Base-by-base conservation (phyloP, 2,888 invertebrate genomes). In the Camptogramma bilineatum region DNA sequence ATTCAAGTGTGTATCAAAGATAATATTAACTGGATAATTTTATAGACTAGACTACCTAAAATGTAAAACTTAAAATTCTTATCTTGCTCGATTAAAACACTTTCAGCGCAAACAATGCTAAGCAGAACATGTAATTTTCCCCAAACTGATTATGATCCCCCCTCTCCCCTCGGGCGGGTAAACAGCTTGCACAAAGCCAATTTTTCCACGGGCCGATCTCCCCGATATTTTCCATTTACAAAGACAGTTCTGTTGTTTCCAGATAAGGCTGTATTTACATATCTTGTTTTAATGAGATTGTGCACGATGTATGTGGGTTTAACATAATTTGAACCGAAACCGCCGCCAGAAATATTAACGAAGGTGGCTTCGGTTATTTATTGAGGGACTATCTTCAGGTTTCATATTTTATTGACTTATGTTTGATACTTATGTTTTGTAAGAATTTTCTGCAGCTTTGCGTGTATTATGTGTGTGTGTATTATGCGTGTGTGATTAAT, bases 181-280 rank as follows among this genome's bases (percentile, higher is more conserved):
- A 62, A 55, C 62, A 58, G 48, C 42, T 42, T 46, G 55, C 55
- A 51, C 28, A 52, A 24, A 46, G 55, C 19, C 51, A 51, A 46
- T 56, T 62, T 54, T 52, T 34, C 34, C 19, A 52, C 17, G 44
- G 17, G 4, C 44, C 44, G 7, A 8, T 16, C 44, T 16, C 46
- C 56, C 46, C 13, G 17, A 17, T 47, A 48, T 62, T 62, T 48
- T 47, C 52, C 52, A 39, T 48, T 52, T 31, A 16, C 52, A 39
- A 16, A 57, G 47, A 62, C 61, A 56, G 52, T 57, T 39, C 19
- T 52, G 56, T 52, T 56, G 52, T 57, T 57, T 34, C 2, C 4
- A 56, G 62, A 62, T 62, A 62, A 52, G 52, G 52, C 47, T 47
- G n/a, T 52, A 52, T 62, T 62, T 57, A 52, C 52, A 57, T 62